phyloP scores from a whole-genome alignment of 2,888 invertebrate genomes.

The Serripes groenlandicus region DNA sequence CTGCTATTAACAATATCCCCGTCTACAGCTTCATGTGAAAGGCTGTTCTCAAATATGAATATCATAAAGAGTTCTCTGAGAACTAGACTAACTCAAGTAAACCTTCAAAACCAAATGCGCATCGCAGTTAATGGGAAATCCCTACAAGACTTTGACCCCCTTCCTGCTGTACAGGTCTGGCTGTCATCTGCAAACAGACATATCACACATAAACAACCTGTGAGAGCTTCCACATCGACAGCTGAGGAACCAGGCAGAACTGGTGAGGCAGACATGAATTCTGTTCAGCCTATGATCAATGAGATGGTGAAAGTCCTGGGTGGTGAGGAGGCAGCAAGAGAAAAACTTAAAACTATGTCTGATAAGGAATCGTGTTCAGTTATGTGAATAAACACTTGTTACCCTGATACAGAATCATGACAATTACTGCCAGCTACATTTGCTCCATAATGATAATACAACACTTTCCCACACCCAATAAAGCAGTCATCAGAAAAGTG shows the following conservation, averaged over 20 bases:
- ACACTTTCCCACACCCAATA: too few relatives aligned
- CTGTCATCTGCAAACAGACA: conserved; percentile 32
- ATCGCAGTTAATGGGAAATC: conserved; percentile 22
- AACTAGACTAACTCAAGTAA: conserved; percentile 34
- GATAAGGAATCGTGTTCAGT: neutral
- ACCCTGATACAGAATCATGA: too few relatives aligned
- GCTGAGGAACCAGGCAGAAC: neutral
- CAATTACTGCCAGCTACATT: too few relatives aligned
- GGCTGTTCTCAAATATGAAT: conserved; percentile 35
- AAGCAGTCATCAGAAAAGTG: too few relatives aligned
- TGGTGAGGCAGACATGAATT: neutral
- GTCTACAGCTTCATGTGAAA: conserved; percentile 36
- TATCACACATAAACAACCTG: conserved; percentile 32
- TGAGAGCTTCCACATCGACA: conserved; percentile 1
- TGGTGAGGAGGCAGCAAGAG: conserved; percentile 39
- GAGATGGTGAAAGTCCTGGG: conserved; percentile 31
- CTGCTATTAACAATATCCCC: conserved; percentile 32
- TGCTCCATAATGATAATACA: too few relatives aligned
- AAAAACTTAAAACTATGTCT: conserved; percentile 27
- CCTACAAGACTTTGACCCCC: conserved; percentile 31
- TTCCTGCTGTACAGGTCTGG: conserved; percentile 28
- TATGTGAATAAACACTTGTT: too few relatives aligned
- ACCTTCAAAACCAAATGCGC: conserved; percentile 41
- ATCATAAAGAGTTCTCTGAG: conserved; percentile 29
- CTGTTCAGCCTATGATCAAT: conserved; percentile 21